Evolutionary conservation across 2,888 invertebrate species (phyloP), one percentile per base, ranked within the genome.

Genomic region (Magallana nippona): DNA sequence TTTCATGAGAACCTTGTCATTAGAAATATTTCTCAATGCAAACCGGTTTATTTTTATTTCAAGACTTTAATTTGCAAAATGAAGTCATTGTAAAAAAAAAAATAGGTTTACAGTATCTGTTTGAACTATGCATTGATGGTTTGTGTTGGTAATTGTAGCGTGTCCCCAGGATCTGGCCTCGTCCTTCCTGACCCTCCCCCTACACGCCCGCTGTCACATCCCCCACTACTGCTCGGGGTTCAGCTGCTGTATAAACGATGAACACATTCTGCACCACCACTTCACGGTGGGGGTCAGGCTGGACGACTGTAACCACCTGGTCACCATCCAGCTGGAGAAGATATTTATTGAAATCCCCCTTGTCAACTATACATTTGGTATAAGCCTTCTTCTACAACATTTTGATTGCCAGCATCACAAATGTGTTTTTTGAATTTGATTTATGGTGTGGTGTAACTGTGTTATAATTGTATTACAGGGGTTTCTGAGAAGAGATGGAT

Each of bases 151-250:
- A 22, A 5, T 56, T 82, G 17, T 27, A 82, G 82, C 17, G 1
- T 82, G 82, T 55, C 55, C 17, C 10, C 55, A 55, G 19, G 82
- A 82, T 22, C 17, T 82, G 17, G 15, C 82, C 1, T 55, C 82
- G n/a, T 13, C 56, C 13, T 32, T 71, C 44, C n/a, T 71, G 11
- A 55, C 63, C 62, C 86, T 90, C 17, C 86, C 88, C 11, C 27
- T 27, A 57, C 57, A 56, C 27, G 57, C 79, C 19, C 85, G 87
- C 8, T 90, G 91, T 82, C 84, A 89, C 78, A 84, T 90, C 17
- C 88, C 89, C 1, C 84, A 84, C 60, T 88, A 87, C 81, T 91
- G 91, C 77, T 87, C 89, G 0, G 91, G 90, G 1, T 83, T 91
- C 1, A 88, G 85, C 78, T 88, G 88, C 78, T 89, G 89, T 88